phyloP scores from a whole-genome alignment of 2,113 vertebrate species.

The Cisticola juncidis region DNA sequence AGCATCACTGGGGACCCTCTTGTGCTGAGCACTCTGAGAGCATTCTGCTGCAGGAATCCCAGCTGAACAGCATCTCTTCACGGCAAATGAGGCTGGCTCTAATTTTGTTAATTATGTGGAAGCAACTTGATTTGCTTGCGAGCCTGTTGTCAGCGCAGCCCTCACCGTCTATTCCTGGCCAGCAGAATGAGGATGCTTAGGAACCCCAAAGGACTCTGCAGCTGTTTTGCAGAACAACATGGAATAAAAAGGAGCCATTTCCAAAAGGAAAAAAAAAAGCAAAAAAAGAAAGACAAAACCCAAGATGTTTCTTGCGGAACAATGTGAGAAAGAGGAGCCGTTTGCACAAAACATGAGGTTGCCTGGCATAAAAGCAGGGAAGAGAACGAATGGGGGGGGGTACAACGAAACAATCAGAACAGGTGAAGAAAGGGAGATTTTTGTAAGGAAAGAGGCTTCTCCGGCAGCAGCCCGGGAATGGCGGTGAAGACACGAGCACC shows the following conservation, averaged over 20 bases:
- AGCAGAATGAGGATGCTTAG: neutral
- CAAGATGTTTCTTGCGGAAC: neutral
- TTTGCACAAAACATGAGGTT: neutral
- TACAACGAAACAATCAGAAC: neutral
- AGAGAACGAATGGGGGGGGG: rapidly evolving
- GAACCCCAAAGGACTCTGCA: neutral
- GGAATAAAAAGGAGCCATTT: neutral
- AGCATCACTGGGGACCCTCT: neutral
- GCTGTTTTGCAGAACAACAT: neutral
- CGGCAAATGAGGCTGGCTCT: neutral
- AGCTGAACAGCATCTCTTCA: rapidly evolving
- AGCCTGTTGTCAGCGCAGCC: rapidly evolving
- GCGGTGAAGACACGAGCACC: rapidly evolving
- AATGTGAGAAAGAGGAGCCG: neutral
- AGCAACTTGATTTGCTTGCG: neutral
- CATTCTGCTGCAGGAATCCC: neutral
- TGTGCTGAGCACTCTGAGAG: neutral
- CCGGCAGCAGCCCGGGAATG: rapidly evolving
- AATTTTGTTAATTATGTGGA: neutral
- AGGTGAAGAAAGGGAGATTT: neutral
- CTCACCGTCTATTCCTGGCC: rapidly evolving
- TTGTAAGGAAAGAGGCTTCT: too few species aligned
- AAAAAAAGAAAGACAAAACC: neutral
- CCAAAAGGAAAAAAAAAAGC: too few species aligned
- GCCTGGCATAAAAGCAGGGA: neutral